phyloP scores from a whole-genome alignment of 2,888 invertebrate genomes.

The Patella depressa region DNA sequence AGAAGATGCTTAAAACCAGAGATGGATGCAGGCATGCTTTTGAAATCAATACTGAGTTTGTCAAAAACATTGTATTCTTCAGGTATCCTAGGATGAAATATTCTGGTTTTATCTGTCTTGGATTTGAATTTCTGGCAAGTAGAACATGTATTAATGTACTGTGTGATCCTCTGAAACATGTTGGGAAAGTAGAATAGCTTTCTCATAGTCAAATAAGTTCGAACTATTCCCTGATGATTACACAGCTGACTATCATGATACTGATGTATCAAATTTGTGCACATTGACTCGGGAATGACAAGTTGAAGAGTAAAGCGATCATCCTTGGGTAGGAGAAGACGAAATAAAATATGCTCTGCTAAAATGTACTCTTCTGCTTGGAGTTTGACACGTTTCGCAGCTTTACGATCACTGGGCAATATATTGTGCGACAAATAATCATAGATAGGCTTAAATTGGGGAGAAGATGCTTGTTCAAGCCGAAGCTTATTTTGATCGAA shows the following conservation, averaged over 20 bases:
- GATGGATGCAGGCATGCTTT: background rate
- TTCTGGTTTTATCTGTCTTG: background rate
- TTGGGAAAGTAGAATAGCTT: background rate
- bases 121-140: background rate
- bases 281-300: no score
- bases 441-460: no score
- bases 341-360: no score
- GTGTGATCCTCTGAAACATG: background rate
- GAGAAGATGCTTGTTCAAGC: no score
- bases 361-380: no score
- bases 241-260: background rate
- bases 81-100: background rate
- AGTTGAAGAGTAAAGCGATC: no score
- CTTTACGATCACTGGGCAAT: no score
- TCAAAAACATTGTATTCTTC: background rate
- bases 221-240: background rate
- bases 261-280: no score
- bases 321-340: no score
- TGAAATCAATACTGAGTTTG: background rate
- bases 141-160: background rate
- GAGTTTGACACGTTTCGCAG: no score
- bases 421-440: no score
- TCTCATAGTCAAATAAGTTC: background rate
- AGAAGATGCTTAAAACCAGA: background rate
- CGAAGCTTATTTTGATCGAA: no score